These are phyloP conservation scores for Thereva nobilitata DNA, from an alignment of 2,888 invertebrate genomes.

Conservation along the genomic window DNA sequence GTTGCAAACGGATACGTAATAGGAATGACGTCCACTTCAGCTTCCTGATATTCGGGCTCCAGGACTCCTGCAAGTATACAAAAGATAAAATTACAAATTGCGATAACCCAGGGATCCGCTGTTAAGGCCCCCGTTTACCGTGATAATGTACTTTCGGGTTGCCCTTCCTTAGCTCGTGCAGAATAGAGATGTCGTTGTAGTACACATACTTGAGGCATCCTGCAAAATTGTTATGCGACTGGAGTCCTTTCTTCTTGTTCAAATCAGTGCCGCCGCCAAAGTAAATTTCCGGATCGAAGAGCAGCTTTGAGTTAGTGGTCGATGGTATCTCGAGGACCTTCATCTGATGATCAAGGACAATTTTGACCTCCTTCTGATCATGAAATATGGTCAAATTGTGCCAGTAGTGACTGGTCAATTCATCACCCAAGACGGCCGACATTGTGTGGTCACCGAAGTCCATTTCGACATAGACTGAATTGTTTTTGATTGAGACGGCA, in stretches of 20 bases:
- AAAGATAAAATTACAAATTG: slow-evolving; percentile 21
- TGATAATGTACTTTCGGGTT: slow-evolving; percentile 85
- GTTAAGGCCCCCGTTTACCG: slow-evolving; percentile 49
- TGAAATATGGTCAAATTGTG: slow-evolving; percentile 88
- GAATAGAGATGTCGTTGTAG: slow-evolving; percentile 88
- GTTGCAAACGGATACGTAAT: slow-evolving; percentile 90
- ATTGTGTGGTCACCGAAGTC: slow-evolving; percentile 83
- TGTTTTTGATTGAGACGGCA: slow-evolving; percentile 81
- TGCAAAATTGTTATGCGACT: slow-evolving; percentile 82
- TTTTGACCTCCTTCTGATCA: slow-evolving; percentile 70
- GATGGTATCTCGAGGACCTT: slow-evolving; percentile 70
- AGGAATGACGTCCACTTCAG: slow-evolving; percentile 84
- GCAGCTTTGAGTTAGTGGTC: slow-evolving; percentile 65
- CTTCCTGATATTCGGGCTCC: slow-evolving; percentile 81
- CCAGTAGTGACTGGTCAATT: slow-evolving; percentile 78
- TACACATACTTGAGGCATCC: slow-evolving; percentile 90
- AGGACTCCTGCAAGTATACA: slow-evolving; percentile 63
- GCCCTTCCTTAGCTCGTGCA: slow-evolving; percentile 82
- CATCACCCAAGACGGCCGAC: slow-evolving; percentile 68
- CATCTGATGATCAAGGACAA: slow-evolving; percentile 76
- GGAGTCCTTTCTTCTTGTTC: slow-evolving; percentile 79
- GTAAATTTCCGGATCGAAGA: slow-evolving; percentile 93
- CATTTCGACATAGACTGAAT: slow-evolving; percentile 82
- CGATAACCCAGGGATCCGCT: slow-evolving; percentile 31
- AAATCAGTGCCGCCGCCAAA: slow-evolving; percentile 87